These are phyloP conservation scores for Lepidurus arcticus DNA, from an alignment of 1,140 invertebrate species.

Conservation along the genomic window DNA sequence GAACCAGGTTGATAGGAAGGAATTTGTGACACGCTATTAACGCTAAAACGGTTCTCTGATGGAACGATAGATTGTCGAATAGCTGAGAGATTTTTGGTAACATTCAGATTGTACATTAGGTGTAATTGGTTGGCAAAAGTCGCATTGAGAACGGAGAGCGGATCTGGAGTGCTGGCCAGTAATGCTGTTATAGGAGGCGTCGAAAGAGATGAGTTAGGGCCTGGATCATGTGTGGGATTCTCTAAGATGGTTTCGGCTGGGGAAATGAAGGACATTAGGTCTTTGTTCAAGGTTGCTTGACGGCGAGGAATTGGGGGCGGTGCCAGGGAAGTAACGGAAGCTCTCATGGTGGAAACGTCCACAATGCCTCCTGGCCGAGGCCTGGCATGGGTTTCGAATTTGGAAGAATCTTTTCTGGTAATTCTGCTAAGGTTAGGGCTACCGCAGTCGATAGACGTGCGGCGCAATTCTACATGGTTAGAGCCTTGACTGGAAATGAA, in stretches of 20 bases:
- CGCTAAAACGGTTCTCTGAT: background rate
- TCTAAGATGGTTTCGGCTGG: background rate
- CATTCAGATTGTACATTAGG: background rate
- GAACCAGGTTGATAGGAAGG: too few relatives aligned
- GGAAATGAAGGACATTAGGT: background rate
- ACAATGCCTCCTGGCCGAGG: background rate
- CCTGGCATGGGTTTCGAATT: background rate
- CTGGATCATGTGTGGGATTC: background rate
- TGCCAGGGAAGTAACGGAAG: background rate
- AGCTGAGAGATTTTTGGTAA: background rate
- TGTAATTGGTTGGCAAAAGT: background rate
- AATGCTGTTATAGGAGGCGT: background rate
- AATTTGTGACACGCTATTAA: background rate
- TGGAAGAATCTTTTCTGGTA: background rate
- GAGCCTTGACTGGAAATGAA: background rate
- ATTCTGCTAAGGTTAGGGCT: background rate
- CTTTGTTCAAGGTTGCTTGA: background rate
- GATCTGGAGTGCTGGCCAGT: background rate
- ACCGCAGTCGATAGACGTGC: background rate
- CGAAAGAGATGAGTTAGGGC: background rate
- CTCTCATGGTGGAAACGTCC: background rate
- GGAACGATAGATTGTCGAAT: background rate
- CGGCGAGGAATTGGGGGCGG: constrained; percentile 5
- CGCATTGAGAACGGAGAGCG: background rate
- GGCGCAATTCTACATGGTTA: background rate